These are phyloP conservation scores for Oscheius sp. DNA, from an alignment of 2,888 invertebrate species.

Conservation along the genomic window DNA sequence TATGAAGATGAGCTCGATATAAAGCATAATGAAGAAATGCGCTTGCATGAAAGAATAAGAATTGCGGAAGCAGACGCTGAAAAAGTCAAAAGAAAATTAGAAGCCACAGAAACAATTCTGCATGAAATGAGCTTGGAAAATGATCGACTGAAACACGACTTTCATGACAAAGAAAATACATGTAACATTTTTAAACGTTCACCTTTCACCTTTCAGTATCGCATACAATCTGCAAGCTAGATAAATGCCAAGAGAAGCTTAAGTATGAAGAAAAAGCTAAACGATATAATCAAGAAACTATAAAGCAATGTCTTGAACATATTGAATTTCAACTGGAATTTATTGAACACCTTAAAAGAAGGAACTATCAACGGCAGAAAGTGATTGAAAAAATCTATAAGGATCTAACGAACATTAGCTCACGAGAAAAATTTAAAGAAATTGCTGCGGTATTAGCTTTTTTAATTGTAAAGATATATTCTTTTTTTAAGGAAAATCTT, in stretches of 20 bases:
- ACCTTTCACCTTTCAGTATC: not conserved
- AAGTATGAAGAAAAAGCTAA: not conserved
- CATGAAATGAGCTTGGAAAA: conserved; percentile 2
- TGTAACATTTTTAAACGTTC: not conserved
- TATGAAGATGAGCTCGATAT: not conserved
- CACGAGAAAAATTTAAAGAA: not conserved
- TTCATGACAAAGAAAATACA: not conserved
- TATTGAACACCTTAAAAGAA: not conserved
- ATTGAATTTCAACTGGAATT: not conserved
- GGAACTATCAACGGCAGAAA: not conserved
- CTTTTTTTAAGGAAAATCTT: not conserved
- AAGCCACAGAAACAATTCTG: not conserved
- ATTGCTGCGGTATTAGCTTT: not conserved
- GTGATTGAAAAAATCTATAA: not conserved
- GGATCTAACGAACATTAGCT: not conserved
- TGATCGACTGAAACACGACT: not conserved
- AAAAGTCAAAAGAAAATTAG: not conserved
- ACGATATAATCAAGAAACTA: conserved; percentile 2
- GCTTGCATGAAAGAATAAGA: not conserved
- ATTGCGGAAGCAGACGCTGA: not conserved
- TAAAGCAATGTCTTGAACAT: not conserved
- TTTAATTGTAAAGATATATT: not conserved
- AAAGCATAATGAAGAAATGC: not conserved
- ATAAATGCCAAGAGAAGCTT: not conserved
- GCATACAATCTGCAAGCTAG: not conserved